phyloP scores from a whole-genome alignment of 2,888 invertebrate genomes.

The Podotricha telesiphe region DNA sequence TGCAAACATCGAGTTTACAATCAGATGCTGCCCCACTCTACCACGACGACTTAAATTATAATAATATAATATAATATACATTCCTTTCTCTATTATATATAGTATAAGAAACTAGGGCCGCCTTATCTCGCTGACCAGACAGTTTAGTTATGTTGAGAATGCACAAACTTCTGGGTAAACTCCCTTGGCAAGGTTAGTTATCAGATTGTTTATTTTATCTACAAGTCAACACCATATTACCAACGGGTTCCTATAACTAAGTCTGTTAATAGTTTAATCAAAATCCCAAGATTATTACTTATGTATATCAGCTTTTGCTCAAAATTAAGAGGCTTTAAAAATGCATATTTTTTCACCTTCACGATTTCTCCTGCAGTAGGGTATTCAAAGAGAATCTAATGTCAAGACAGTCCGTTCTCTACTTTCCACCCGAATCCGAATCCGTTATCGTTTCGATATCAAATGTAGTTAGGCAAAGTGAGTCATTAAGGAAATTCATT shows the following conservation, averaged over 20 bases:
- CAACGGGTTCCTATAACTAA: background rate
- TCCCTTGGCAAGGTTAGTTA: conserved; percentile 16
- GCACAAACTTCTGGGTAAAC: conserved; percentile 21
- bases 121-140: conserved; percentile 22
- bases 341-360: no score
- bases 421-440: no score
- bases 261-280: conserved; percentile 4
- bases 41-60: background rate
- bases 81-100: background rate
- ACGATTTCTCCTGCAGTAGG: no score
- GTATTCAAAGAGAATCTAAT: no score
- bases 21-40: no score
- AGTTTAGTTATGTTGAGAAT: conserved; percentile 9
- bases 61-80: background rate
- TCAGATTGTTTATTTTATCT: conserved; percentile 14
- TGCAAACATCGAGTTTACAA: no score
- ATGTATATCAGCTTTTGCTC: no score
- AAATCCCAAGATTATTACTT: background rate
- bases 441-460: no score
- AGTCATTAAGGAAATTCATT: no score
- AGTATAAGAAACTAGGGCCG: background rate
- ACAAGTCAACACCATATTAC: background rate
- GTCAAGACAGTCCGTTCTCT: no score
- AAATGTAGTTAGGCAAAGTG: no score
- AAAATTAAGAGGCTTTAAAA: no score